Base-by-base conservation (phyloP, 2,797 vertebrate genomes). In the Carduelis carduelis region DNA sequence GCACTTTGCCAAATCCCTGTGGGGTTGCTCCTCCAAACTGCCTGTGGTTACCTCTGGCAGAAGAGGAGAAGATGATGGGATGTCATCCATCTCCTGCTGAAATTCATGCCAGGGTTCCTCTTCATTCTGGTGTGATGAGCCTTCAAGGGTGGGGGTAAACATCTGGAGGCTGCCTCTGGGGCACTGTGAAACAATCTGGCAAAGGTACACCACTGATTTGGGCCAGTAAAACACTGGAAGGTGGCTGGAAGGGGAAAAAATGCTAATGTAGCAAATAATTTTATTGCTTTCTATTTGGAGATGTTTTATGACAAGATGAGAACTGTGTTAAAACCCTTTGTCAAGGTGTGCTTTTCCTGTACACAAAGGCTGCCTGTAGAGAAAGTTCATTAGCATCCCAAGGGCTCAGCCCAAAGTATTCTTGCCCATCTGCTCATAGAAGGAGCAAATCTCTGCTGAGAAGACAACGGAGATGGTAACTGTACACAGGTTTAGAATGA, bases 351-450 rank as follows among this genome's bases (percentile, higher is more conserved):
- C 39, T 88, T 89, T 94, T 82, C n/a, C 66, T 84, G 56, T 87
- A 39, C 63, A 70, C 49, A 64, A 90, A 96, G 83, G 49, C 71
- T 95, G 81, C 77, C 86, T 77, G 88, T 80, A 88, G 90, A 84
- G 59, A 84, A 85, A 88, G 69, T 92, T 79, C 80, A 79, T 95
- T 90, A 86, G 86, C 74, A 89, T 95, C 41, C 44, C 34, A 63
- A 90, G 47, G 50, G 59, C 55, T 88, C 74, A 69, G 65, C 66
- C 77, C 74, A 63, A 91, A 93, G 23, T 75, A 57, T 65, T 28
- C 89, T 81, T 94, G 79, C 85, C 74, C 83, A 72, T 86, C 94
- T 91, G 80, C 83, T 90, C 28, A 0, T 19, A 37, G 63, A 87
- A 82, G 81, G 90, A 95, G 26, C 35, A 32, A 91, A 72, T 60